Evolutionary conservation across 2,113 vertebrate genomes (phyloP), one percentile per base, ranked within the genome.

Genomic region (Bubo scandiacus): DNA sequence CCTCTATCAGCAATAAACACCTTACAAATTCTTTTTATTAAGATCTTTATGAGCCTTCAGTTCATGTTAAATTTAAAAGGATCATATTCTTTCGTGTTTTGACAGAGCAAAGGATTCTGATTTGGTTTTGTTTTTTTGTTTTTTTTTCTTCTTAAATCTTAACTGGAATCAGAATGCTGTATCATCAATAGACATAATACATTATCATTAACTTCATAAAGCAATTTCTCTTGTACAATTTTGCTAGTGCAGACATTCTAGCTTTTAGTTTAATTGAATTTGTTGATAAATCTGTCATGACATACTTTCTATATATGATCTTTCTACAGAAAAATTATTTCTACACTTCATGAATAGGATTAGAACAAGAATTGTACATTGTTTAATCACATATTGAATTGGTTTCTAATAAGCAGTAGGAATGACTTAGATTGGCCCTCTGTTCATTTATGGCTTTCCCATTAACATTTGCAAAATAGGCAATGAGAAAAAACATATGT

Each of bases 231-330:
- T 81, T 75, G 29, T 30, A 67, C 38, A 71, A 2, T 68, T 92
- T 75, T 87, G 77, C 73, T 61, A 61, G 82, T 85, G 80, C 65
- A 94, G 78, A 67, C 88, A 68, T 68, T 89, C 66, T 68, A 81
- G 90, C 83, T 96, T 94, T 96, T 96, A 94, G 78, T 87, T 94
- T 95, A 96, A 95, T 96, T 96, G 88, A 85, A 88, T 94, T 91
- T 94, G 78, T 95, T 97, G 95, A 94, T 96, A 92, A 95, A 95
- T 97, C 85, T 94, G 72, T 67, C 88, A 71, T 79, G 86, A 62
- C 52, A 74, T 34, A n/a, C 74, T 92, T 89, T 85, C 68, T 88
- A 51, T 74, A 58, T 49, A 75, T 17, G 57, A 77, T 91, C 61
- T 82, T 89, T 66, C 74, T 40, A 52, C 47, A 43, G 88, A 91